Conservation (phyloP, 2,888 invertebrate genomes). For the Orchesellides sinensis region DNA sequence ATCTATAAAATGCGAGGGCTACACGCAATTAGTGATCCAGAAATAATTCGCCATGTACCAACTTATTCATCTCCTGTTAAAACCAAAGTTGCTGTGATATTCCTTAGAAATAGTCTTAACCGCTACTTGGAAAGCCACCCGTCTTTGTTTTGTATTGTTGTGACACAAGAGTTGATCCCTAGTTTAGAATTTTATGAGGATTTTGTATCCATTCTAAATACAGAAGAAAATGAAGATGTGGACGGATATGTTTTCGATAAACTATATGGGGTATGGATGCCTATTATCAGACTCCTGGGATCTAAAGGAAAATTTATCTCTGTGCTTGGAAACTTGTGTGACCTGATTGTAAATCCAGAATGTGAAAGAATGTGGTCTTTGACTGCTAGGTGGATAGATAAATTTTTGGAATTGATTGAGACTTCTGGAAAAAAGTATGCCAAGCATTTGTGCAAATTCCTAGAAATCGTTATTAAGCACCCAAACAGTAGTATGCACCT, state of each 20-base stretch:
- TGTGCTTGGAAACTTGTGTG: slow-evolving; percentile 40
- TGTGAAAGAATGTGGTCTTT: slow-evolving; percentile 32
- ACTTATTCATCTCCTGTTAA: slow-evolving; percentile 23
- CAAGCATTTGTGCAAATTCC: slow-evolving; percentile 44
- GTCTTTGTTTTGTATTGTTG: slow-evolving; percentile 32
- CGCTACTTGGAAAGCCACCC: slow-evolving; percentile 45
- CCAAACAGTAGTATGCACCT: slow-evolving; percentile 49
- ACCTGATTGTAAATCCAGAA: slow-evolving; percentile 29
- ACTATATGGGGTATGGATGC: slow-evolving; percentile 57
- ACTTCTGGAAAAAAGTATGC: slow-evolving; percentile 55
- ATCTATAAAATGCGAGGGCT: slow-evolving; percentile 67
- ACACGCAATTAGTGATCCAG: slow-evolving; percentile 56
- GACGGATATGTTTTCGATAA: slow-evolving; percentile 44
- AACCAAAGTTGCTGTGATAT: slow-evolving; percentile 55
- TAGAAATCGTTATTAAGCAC: slow-evolving; percentile 41
- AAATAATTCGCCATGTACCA: slow-evolving; percentile 47
- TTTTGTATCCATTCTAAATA: slow-evolving; percentile 48
- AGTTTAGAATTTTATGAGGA: slow-evolving; percentile 61
- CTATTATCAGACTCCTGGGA: slow-evolving; percentile 60
- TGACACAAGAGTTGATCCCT: slow-evolving; percentile 66
- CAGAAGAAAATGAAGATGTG: not conserved
- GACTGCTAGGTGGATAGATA: slow-evolving; percentile 64
- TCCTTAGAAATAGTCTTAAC: slow-evolving; percentile 46
- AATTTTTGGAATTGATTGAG: slow-evolving; percentile 57
- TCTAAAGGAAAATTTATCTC: slow-evolving; percentile 54